phyloP scores from a whole-genome alignment of 2,888 invertebrate genomes.

The Nemapogon koenigi region DNA sequence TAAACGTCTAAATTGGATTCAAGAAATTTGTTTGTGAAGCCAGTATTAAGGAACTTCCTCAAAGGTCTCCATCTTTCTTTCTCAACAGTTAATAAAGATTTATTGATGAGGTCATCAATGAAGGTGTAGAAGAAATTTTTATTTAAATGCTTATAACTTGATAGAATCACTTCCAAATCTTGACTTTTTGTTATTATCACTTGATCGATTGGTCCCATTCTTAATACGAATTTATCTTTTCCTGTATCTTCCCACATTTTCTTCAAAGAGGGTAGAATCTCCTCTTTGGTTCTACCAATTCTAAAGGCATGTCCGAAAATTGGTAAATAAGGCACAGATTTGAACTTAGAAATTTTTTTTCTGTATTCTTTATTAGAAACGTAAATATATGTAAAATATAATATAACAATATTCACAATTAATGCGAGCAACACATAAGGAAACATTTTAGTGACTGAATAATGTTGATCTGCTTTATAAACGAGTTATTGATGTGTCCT shows the following conservation, averaged over 20 bases:
- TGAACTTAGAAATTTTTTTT: conserved; percentile 1
- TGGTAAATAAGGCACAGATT: neutral
- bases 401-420: too few species aligned
- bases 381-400: neutral
- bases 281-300: conserved; percentile 1
- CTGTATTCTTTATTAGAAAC: neutral
- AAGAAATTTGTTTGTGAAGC: conserved; percentile 3
- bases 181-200: neutral
- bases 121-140: conserved; percentile 1
- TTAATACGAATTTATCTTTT: conserved; percentile 3
- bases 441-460: too few species aligned
- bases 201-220: neutral
- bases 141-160: neutral
- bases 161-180: conserved; percentile 1
- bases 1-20: neutral
- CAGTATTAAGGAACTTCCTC: neutral
- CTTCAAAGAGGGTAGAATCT: neutral
- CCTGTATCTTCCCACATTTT: conserved; percentile 1
- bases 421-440: too few species aligned
- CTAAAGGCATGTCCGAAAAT: conserved; percentile 1
- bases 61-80: neutral
- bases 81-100: conserved; percentile 1
- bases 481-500: too few species aligned
- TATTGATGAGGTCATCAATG: neutral
- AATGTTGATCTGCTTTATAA: too few species aligned